phyloP scores from a whole-genome alignment of 2,113 vertebrate species.

The Myrmecobius fasciatus region DNA sequence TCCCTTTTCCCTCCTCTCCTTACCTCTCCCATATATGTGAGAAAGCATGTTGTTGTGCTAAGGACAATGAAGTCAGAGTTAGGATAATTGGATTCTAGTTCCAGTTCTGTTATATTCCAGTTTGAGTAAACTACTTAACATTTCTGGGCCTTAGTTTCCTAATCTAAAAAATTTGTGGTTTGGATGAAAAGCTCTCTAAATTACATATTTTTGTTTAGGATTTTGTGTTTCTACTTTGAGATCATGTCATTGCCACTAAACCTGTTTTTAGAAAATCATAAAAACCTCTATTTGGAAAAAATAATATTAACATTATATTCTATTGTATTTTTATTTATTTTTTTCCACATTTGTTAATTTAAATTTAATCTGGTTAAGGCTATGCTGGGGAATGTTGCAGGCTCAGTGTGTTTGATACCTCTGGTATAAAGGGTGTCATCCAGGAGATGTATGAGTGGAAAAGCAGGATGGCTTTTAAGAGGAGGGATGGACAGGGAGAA shows the following conservation, averaged over 20 bases:
- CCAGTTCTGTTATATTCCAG: background rate
- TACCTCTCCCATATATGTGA: background rate
- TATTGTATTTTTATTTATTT: background rate
- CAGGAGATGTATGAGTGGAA: background rate
- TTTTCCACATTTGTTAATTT: background rate
- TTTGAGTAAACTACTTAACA: background rate
- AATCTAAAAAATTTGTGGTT: background rate
- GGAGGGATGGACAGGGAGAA: background rate
- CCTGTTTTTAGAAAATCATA: background rate
- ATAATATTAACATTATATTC: background rate
- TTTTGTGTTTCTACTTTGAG: background rate
- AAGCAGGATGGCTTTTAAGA: background rate
- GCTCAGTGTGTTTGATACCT: background rate
- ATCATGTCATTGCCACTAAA: background rate
- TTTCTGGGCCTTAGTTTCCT: background rate
- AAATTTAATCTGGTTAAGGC: background rate
- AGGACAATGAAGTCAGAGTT: background rate
- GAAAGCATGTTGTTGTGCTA: background rate
- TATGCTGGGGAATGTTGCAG: background rate
- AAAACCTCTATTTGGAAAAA: no score
- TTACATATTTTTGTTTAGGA: background rate
- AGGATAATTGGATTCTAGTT: background rate
- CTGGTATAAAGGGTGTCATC: background rate
- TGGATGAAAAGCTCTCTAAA: background rate
- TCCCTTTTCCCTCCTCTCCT: background rate